Percentiles rank a stretch among this genome's conserved stretches.
These are phyloP conservation scores for Holocentrus rufus DNA, from an alignment of 2,797 vertebrate genomes.

Conservation along the genomic window DNA sequence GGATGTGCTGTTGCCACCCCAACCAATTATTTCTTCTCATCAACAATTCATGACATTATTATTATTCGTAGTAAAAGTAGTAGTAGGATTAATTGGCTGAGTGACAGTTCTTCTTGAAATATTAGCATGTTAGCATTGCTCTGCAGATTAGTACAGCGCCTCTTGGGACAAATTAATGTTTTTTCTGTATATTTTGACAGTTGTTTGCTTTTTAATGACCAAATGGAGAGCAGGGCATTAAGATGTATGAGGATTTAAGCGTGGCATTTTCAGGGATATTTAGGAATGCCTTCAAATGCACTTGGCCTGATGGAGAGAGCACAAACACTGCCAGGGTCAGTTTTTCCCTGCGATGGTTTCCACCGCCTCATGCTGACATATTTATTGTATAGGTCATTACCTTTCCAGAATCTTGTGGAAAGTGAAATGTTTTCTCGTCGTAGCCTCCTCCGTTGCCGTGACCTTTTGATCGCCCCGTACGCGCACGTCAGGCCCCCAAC, in stretches of 20 bases:
- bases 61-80: too few species aligned
- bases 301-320: neutral
- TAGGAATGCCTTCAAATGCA: too few species aligned
- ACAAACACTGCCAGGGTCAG: neutral
- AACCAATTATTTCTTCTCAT: too few species aligned
- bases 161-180: too few species aligned
- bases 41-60: too few species aligned
- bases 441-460: constrained; percentile 1
- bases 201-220: too few species aligned
- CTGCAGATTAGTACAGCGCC: too few species aligned
- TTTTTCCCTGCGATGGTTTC: neutral
- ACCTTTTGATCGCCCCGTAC: constrained; percentile 7
- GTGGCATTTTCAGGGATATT: neutral
- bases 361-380: neutral
- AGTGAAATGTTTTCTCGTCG: neutral
- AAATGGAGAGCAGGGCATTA: too few species aligned
- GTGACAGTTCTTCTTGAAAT: too few species aligned
- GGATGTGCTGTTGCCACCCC: too few species aligned
- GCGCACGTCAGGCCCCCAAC: neutral
- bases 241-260: neutral
- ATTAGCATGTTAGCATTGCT: neutral
- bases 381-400: constrained; percentile 5
- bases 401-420: neutral
- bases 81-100: too few species aligned
- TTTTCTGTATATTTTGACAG: too few species aligned